Evolutionary conservation across 53 echinoderm and acorn worm genomes (phyloP), one percentile per base, ranked within the genome.

Genomic region (Paelopatides confundens): DNA sequence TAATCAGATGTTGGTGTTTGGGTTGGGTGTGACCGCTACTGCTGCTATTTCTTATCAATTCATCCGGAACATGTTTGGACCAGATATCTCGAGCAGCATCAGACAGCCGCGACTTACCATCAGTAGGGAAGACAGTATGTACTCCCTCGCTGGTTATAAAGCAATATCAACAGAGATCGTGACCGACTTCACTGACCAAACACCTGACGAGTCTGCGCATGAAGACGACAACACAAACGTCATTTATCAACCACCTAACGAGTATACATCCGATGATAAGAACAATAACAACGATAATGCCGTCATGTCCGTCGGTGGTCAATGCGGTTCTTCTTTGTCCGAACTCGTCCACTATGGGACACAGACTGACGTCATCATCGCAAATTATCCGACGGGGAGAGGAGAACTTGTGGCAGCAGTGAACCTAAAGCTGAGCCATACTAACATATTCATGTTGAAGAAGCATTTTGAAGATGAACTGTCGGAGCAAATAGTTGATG

Each of bases 361-460:
- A 26, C 74, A 74, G 46, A 40, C 40, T 37, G 74, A 70, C 15
- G 11, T 29, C 29, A 27, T 46, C 29, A 18, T 36, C 11, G 34
- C 34, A 0, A 23, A 21, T 58, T 5, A 58, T 58, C 0, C 21
- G n/a, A 21, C 6, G n/a, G 46, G 13, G 3, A 10, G 27, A 11
- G 46, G 14, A n/a, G 43, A n/a, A 4, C 40, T 40, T 1, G 27
- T 74, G 11, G 36, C 14, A 3, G 37, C 27, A 14, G n/a, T 74
- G 24, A 74, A 74, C 39, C 6, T 74, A 39, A 37, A 39, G 6
- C 21, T 74, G 13, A 28, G 24, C 46, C 74, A 74, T 7, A 46
- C 74, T 0, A 74, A 74, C 46, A 40, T 74, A 6, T 74, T 35
- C 27, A 74, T 74, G 74, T 74, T 74, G 8, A 74, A 74, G 29